Base-by-base conservation (phyloP, 2,888 invertebrate genomes). In the Cosmopolites sordidus region DNA sequence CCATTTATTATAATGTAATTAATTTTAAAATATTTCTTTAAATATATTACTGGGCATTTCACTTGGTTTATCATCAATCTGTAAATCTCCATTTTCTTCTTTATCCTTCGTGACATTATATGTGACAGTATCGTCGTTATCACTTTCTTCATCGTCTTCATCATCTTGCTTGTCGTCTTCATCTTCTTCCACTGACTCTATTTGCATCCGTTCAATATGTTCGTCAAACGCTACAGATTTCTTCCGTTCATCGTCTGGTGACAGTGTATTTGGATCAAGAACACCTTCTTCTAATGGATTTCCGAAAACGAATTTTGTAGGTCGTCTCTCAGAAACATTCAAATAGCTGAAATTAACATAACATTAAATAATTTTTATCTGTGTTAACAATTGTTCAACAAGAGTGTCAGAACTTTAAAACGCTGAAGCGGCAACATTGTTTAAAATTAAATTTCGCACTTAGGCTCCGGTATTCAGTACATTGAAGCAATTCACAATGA, bases 151-250 rank as follows among this genome's bases (percentile, higher is more conserved):
- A 45, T 54, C 55, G 75, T 11, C 11, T 11, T 55, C 43, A n/a
- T 63, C 59, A n/a, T 62, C 60, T 8, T 59, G 54, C 12, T 49
- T 33, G n/a, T 55, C 43, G n/a, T 63, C 59, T 11, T 62, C 60
- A n/a, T 59, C 58, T n/a, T 57, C 58, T 12, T 57, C 49, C 12
- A 40, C 18, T 22, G 43, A 9, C 1, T 66, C 65, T 14, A 67
- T 60, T 46, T 64, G 57, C 40, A 65, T 39, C 58, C 64, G 59
- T 55, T 67, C 64, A n/a, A 66, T 60, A 16, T 62, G 61, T 9
- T 62, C 60, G 38, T 66, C 64, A 48, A 67, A 67, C 9, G 58
- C 62, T 9, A 66, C 65, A 1, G 64, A 62, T 56, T 66, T 65
- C 43, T 59, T 68, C 39, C 59, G 66, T 12, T 70, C 62, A 4